Evolutionary conservation across 2,797 vertebrate species (phyloP).

Genomic region (Mormyrops boulengeri): DNA sequence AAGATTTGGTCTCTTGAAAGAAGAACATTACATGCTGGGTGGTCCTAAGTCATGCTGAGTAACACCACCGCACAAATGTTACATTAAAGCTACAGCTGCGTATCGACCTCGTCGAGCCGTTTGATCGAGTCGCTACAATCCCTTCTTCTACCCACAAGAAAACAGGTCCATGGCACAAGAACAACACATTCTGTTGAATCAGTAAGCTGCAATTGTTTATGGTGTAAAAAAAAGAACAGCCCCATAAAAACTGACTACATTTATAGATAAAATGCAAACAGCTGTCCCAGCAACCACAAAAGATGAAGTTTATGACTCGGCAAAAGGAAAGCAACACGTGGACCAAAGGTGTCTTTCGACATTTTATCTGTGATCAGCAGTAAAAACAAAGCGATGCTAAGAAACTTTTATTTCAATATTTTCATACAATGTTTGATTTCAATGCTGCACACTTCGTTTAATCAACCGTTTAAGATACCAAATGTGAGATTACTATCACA

Average conservation of each 20-base stretch:
- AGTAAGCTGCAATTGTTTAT: not conserved
- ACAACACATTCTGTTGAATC: not conserved
- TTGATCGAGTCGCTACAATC: not conserved
- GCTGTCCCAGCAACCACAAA: not conserved
- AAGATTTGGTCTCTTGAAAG: not conserved
- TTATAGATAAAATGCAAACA: not conserved
- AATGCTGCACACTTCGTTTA: not conserved
- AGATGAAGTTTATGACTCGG: not conserved
- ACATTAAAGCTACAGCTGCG: not conserved
- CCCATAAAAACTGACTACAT: not conserved
- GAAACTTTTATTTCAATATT: not conserved
- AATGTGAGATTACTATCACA: not conserved
- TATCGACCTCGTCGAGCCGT: not conserved
- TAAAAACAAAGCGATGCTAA: not conserved
- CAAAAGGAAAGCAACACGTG: not conserved
- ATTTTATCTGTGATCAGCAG: not conserved
- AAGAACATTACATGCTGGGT: not conserved
- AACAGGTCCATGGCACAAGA: not conserved
- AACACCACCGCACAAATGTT: not conserved
- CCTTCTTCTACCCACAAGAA: not conserved
- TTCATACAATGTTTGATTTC: not conserved
- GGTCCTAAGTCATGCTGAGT: not conserved
- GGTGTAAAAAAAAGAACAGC: not conserved
- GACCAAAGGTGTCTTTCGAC: not conserved
- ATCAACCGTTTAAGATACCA: not conserved